Evolutionary conservation across 2,888 invertebrate genomes (phyloP), one percentile per base, ranked within the genome.

Genomic region (Aethes cnicana): DNA sequence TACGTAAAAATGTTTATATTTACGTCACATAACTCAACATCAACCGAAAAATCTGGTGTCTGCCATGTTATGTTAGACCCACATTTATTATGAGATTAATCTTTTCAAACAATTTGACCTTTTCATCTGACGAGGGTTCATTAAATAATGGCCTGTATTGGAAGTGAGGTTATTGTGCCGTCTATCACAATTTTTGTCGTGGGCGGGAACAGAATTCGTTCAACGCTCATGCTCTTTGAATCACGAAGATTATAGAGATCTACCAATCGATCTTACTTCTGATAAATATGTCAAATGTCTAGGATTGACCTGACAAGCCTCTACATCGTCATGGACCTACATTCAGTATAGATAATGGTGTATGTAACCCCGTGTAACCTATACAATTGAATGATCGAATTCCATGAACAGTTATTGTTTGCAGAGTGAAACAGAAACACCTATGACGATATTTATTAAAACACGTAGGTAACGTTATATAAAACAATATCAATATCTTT

Each of bases 41-140:
- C 81, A 78, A 66, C 72, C 76, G 77, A 81, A 80, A 81, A 82
- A 81, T 83, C 79, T 80, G 80, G 71, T 68, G 71, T 74, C 44
- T 46, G 77, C 73, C 75, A 75, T 77, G 76, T 82, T 81, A 75
- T 77, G 76, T 82, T 81, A 74, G 77, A 72, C 78, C 81, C 81
- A 81, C 84, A 87, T 87, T 85, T 84, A 83, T 87, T 81, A 86
- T 74, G 75, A 84, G 88, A 88, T 89, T 88, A 89, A 89, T 88
- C 88, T 87, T 84, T 84, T 84, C 81, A 88, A 88, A 88, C 84
- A 87, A 87, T 89, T 87, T 88, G 89, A 89, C 88, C 89, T 89
- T 86, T 87, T 76, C 84, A 84, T 84, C 77, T 85, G 88, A 87
- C 88, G 85, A 88, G 88, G 88, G 87, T 88, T 87, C 85, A 88